Base-by-base conservation (phyloP, 2,113 vertebrate species). In the Trematocara nigrifrons region DNA sequence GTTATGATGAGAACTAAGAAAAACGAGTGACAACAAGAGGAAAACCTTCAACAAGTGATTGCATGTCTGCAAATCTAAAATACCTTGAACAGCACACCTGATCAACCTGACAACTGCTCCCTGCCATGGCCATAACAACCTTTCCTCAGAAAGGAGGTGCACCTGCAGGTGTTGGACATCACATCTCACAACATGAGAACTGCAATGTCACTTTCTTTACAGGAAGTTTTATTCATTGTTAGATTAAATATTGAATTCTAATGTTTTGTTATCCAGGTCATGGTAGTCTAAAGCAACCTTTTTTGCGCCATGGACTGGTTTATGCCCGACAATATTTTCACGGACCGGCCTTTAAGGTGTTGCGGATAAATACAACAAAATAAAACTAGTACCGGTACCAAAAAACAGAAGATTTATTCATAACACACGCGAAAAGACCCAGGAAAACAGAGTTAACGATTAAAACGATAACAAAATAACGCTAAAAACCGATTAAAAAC, bases 11-110 rank as follows among this genome's bases (percentile, higher is more conserved):
- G 11, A 79, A n/a, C 31, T n/a, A 78, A 74, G 20, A 69, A 38
- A 69, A 90, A 82, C 91, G 88, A 85, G 92, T 83, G 49, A 51
- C 78, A 90, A 79, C 92, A 93, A 74, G 89, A 10, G 12, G 40
- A 90, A 88, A 87, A 80, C 18, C 26, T 76, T 76, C 40, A 79
- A 80, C 77, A 87, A 61, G 77, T 80, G 77, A 61, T 81, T 22
- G 54, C 79, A 71, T 13, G 57, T 82, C 56, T 77, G 35, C 22
- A 18, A 71, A 6, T 71, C 64, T 20, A 20, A 79, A 79, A 53
- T 54, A 56, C 35, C n/a, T 79, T 7, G 26, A 49, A 26, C 26
- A 61, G 11, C 33, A 35, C 38, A 57, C 49, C 33, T 35, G 31
- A 20, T 38, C 7, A 20, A 20, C 18, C 31, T 53, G 76, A 22